These are phyloP conservation scores for Luscinia luscinia DNA, from an alignment of 2,797 vertebrate species.

Conservation along the genomic window DNA sequence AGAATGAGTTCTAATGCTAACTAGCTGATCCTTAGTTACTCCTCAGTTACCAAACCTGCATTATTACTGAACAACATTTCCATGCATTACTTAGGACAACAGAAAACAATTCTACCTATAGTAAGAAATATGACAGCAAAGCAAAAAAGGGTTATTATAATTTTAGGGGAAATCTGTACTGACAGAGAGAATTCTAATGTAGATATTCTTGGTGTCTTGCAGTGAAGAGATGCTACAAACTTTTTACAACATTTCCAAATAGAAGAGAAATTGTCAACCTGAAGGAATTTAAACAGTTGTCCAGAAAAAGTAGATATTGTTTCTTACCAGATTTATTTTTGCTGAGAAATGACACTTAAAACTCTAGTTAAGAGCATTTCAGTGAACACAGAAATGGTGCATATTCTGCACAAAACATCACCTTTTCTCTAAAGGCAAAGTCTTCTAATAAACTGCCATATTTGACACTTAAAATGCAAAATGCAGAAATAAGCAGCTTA, in stretches of 20 bases:
- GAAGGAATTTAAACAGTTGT: neutral
- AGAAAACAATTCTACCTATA: neutral
- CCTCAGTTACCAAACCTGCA: neutral
- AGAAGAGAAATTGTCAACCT: neutral
- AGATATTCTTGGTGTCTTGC: neutral
- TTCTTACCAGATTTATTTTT: neutral
- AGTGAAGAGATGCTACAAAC: neutral
- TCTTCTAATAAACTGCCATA: neutral
- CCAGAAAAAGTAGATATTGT: neutral
- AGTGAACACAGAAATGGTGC: neutral
- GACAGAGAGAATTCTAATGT: neutral
- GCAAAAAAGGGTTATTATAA: neutral
- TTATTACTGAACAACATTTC: neutral
- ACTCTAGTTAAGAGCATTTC: neutral
- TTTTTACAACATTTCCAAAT: neutral
- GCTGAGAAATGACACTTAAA: neutral
- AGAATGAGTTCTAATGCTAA: neutral
- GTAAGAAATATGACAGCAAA: neutral
- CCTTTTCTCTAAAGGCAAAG: neutral
- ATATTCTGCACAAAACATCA: neutral
- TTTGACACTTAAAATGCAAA: neutral
- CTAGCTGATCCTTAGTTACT: neutral
- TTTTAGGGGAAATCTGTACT: neutral
- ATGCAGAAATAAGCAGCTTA: neutral
- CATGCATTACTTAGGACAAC: neutral